A percentile compares a stretch with the other conserved stretches of the same genome.
Evolutionary conservation across 2,888 invertebrate species (phyloP).

Genomic region (Protodeltote pygarga): DNA sequence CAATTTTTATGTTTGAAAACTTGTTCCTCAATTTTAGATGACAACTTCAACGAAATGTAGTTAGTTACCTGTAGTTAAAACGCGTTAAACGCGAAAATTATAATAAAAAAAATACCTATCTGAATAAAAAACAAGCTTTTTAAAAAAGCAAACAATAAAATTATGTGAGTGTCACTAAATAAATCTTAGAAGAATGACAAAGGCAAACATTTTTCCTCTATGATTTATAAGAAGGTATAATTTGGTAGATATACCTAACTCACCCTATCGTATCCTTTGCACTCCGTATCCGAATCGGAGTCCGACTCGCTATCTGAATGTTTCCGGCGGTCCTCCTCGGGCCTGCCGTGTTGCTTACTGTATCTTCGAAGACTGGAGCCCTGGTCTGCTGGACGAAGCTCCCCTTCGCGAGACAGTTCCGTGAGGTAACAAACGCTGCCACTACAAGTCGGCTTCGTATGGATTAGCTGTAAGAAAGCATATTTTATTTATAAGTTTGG

Average conservation of each 20-base stretch:
- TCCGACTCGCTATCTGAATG: conserved; percentile 79
- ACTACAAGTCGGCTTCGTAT: conserved; percentile 71
- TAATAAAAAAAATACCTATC: too few species aligned
- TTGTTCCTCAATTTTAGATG: too few species aligned
- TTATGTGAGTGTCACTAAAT: too few species aligned
- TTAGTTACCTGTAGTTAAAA: too few species aligned
- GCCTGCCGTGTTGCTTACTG: conserved; percentile 82
- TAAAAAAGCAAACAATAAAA: too few species aligned
- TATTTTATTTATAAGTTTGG: background rate
- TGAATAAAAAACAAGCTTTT: too few species aligned
- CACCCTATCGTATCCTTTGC: conserved; percentile 83
- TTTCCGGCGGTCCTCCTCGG: conserved; percentile 76
- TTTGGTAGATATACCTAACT: conserved; percentile 38
- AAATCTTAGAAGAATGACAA: too few species aligned
- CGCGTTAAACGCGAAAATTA: too few species aligned
- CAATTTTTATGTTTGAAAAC: too few species aligned
- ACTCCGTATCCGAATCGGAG: conserved; percentile 86
- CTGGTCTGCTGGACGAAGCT: conserved; percentile 52
- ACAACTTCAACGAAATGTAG: too few species aligned
- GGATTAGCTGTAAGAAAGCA: conserved; percentile 63
- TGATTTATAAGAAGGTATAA: too few species aligned
- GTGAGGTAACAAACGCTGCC: conserved; percentile 73
- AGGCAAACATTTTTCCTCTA: too few species aligned
- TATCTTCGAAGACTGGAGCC: conserved; percentile 64
- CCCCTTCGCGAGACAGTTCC: conserved; percentile 53